These are phyloP conservation scores for Scolanthus callimorphus DNA, from an alignment of 92 coral and sea anemone species.

Conservation along the genomic window DNA sequence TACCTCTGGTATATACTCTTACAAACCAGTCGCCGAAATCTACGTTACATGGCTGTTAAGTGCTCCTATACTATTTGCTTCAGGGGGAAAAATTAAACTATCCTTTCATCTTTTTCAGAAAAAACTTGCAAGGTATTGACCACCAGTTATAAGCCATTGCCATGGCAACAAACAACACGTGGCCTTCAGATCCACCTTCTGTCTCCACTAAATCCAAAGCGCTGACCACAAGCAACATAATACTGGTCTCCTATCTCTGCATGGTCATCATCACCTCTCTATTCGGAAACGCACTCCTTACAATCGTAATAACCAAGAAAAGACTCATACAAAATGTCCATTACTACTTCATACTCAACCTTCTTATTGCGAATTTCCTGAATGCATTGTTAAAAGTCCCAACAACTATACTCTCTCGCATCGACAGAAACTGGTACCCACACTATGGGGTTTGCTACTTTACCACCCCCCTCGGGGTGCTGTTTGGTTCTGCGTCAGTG, in stretches of 20 bases:
- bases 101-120: not conserved
- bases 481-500: constrained; percentile 96
- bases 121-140: not conserved
- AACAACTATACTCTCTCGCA: constrained; percentile 67
- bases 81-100: too few relatives aligned
- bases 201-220: constrained; percentile 23
- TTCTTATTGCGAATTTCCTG: constrained; percentile 76
- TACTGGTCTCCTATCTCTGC: constrained; percentile 63
- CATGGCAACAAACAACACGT: constrained; percentile 36
- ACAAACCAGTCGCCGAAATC: too few relatives aligned
- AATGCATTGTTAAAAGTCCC: constrained; percentile 88
- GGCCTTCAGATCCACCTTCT: too few relatives aligned
- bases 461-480: constrained; percentile 96
- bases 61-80: too few relatives aligned
- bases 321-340: constrained; percentile 79
- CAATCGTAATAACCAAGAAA: constrained; percentile 68
- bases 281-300: constrained; percentile 64
- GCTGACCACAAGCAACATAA: constrained; percentile 49
- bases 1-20: too few relatives aligned
- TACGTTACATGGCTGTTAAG: too few relatives aligned
- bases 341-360: constrained; percentile 83
- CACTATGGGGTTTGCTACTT: constrained; percentile 80
- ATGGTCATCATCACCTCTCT: constrained; percentile 67
- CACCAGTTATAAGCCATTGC: constrained; percentile 9
- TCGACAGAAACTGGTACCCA: constrained; percentile 94